These are phyloP conservation scores for Tor tambroides DNA, from an alignment of 2,113 vertebrate genomes.

Conservation along the genomic window DNA sequence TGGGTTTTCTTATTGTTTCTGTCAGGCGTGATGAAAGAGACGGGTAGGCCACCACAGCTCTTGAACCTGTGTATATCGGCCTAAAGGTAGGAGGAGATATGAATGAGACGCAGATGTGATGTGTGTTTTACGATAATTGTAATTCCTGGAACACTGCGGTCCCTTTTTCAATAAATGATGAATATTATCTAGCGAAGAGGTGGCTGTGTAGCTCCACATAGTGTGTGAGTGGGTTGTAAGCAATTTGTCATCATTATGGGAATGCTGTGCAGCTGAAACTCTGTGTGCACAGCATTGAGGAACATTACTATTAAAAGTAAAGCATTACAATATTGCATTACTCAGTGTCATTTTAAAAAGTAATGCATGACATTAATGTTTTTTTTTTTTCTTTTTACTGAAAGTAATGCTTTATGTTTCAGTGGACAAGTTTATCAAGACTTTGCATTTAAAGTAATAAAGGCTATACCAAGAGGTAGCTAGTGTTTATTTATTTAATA, in stretches of 20 bases:
- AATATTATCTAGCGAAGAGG: constrained; percentile 28
- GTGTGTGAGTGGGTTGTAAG: constrained; percentile 29
- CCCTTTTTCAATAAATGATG: constrained; percentile 26
- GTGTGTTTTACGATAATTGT: constrained; percentile 20
- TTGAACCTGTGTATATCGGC: background rate
- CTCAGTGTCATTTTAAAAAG: background rate
- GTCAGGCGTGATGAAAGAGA: constrained; percentile 73
- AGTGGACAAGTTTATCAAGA: background rate
- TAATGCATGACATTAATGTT: background rate
- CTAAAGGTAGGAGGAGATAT: constrained; percentile 13
- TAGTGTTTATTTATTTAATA: background rate
- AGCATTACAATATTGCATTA: background rate
- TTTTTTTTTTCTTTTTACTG: background rate
- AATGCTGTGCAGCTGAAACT: constrained; percentile 10
- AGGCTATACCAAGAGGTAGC: too few species aligned
- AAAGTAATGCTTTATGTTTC: background rate
- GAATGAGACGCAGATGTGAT: constrained; percentile 1
- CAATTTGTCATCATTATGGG: constrained; percentile 29
- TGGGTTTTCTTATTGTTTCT: constrained; percentile 71
- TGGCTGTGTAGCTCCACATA: background rate
- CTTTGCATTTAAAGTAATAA: background rate
- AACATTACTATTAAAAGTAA: constrained; percentile 11
- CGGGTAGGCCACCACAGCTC: constrained; percentile 51
- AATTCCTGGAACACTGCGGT: constrained; percentile 22
- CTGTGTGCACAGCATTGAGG: background rate